Evolutionary conservation across 2,113 vertebrate species (phyloP).

Genomic region (Petaurus breviceps): DNA sequence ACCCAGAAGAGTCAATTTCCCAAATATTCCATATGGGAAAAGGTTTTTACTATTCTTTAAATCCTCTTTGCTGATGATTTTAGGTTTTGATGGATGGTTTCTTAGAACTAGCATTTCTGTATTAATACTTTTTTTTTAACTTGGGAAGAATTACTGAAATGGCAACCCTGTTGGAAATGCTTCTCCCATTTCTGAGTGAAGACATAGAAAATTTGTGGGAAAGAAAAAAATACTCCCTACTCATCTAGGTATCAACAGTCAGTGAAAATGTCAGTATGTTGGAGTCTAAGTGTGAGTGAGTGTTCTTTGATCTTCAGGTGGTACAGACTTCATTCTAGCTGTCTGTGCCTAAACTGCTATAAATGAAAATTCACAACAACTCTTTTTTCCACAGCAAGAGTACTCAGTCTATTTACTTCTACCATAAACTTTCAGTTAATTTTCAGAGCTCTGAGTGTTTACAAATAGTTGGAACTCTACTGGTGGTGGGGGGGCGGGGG

Average conservation of each 20-base stretch:
- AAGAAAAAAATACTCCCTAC: background rate
- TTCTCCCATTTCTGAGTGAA: background rate
- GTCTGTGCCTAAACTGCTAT: background rate
- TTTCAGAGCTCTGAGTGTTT: background rate
- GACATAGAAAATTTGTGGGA: background rate
- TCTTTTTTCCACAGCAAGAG: conserved; percentile 32
- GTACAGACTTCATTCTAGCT: background rate
- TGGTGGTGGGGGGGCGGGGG: too few species aligned
- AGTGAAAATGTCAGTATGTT: background rate
- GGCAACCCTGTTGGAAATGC: background rate
- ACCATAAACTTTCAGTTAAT: background rate
- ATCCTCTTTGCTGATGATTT: background rate
- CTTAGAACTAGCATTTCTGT: background rate
- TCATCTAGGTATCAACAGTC: background rate
- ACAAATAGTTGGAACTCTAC: background rate
- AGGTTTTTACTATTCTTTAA: background rate
- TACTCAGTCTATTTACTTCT: rapidly evolving
- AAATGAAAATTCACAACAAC: conserved; percentile 19
- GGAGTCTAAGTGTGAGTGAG: rapidly evolving
- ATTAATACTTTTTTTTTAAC: background rate
- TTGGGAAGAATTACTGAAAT: background rate
- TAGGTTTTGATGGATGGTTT: background rate
- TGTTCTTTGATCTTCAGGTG: conserved; percentile 2
- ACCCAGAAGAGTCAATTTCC: background rate
- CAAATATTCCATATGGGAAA: background rate